phyloP scores from a whole-genome alignment of 1,140 invertebrate genomes.

The Meloidogyne floridensis region DNA sequence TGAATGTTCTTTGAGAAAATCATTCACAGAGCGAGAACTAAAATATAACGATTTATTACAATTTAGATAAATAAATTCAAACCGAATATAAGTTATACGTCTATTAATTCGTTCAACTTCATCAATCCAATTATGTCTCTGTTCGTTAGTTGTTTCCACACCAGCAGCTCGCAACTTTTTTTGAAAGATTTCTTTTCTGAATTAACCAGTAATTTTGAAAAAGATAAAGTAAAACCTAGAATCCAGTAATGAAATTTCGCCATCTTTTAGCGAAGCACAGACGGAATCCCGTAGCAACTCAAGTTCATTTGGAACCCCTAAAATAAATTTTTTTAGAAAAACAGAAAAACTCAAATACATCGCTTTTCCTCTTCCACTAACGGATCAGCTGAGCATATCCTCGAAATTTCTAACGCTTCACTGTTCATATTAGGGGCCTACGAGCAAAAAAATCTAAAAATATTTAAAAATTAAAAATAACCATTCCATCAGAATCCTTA shows the following conservation, averaged over 20 bases:
- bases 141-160: constrained; percentile 33
- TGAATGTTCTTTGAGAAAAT: constrained; percentile 26
- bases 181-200: constrained; percentile 38
- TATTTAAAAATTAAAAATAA: constrained; percentile 11
- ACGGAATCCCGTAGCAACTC: constrained; percentile 25
- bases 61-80: constrained; percentile 8
- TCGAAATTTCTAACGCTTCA: constrained; percentile 27
- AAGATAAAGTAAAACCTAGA: constrained; percentile 12
- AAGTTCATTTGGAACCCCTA: constrained; percentile 38
- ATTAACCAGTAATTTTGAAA: not conserved
- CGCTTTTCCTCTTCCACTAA: constrained; percentile 32
- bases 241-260: constrained; percentile 27
- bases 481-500: constrained; percentile 45
- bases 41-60: constrained; percentile 10
- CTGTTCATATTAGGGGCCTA: constrained; percentile 30
- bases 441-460: constrained; percentile 3
- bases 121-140: constrained; percentile 30
- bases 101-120: constrained; percentile 39
- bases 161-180: constrained; percentile 28
- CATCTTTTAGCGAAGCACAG: constrained; percentile 25
- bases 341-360: constrained; percentile 9
- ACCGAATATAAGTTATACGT: constrained; percentile 36
- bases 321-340: not conserved
- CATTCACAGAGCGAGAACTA: constrained; percentile 6
- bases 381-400: constrained; percentile 34